Evolutionary conservation across 2,888 invertebrate species (phyloP), one percentile per base, ranked within the genome.

Genomic region (Scaptomyza cyrtandrae): DNA sequence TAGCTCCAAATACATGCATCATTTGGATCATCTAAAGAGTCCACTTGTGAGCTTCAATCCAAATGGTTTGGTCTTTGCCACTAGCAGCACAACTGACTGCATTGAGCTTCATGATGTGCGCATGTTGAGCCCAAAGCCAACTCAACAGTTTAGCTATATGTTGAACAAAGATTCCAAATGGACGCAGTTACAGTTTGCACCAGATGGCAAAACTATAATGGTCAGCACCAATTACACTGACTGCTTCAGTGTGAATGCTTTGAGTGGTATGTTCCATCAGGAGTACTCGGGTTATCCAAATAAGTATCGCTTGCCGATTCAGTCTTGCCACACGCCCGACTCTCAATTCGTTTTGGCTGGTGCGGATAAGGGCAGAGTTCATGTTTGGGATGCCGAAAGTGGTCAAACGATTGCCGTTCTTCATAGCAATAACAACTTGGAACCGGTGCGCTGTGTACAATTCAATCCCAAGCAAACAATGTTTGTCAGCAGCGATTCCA

Each of bases 161-260:
- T 14, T 43, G 10, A 63, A 54, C 24, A 50, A 44, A 6, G 7
- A 13, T 5, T 57, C 59, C 14, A 58, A 67, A 2, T 84, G 81
- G 81, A 85, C 70, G 6, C 85, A 82, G 39, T 2, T 82, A 41
- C 67, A 68, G 39, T 84, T 77, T 44, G 29, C 84, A 0, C 78
- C 84, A 1, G 54, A 80, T 45, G 86, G 80, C 1, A 62, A 64
- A 27, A 49, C 11, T 0, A n/a, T 83, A 4, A 24, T 86, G 37
- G 10, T 86, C 2, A 48, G 49, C 58, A 78, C 78, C 4, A 57
- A 83, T 64, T 24, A 14, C n/a, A 49, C 55, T 6, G 61, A 66
- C 43, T 80, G 74, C 52, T 83, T 78, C 37, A 72, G 60, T 19
- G 63, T 86, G 44, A 65, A 69, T 41, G 68, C 84, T 11, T 53